Percentiles rank a stretch among this genome's conserved stretches.
Evolutionary conservation across 2,888 invertebrate species (phyloP).

Genomic region (Microctonus hyperodae): DNA sequence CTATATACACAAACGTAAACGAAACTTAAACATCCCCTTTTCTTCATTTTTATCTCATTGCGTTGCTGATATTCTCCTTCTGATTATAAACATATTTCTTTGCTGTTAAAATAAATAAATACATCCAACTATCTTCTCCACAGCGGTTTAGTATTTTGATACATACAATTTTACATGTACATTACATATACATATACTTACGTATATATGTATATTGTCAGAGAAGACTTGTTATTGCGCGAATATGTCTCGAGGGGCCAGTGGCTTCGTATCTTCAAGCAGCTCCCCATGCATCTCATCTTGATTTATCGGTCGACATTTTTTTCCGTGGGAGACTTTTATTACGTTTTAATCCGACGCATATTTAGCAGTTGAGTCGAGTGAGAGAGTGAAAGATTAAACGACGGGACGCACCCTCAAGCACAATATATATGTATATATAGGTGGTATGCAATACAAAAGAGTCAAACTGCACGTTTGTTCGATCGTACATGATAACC

Average conservation of each 20-base stretch:
- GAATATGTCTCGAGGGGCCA: constrained; percentile 5
- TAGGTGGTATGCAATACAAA: too few relatives aligned
- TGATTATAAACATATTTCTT: too few relatives aligned
- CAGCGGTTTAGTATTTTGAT: too few relatives aligned
- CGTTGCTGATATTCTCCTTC: too few relatives aligned
- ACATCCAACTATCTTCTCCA: too few relatives aligned
- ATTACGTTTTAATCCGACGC: constrained; percentile 54
- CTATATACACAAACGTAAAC: constrained; percentile 32
- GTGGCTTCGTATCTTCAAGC: background rate
- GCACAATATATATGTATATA: background rate
- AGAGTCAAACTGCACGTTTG: constrained; percentile 4
- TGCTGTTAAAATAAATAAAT: too few relatives aligned
- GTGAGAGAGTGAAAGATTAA: constrained; percentile 10
- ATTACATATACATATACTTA: background rate
- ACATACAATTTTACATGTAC: too few relatives aligned
- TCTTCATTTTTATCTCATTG: constrained; percentile 13
- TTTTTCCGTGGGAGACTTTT: constrained; percentile 51
- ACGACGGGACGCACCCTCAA: constrained; percentile 19
- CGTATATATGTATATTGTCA: background rate
- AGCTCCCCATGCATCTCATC: constrained; percentile 30
- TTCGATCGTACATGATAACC: constrained; percentile 6
- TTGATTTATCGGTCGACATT: constrained; percentile 57
- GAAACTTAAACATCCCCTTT: constrained; percentile 28
- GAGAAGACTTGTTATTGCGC: background rate
- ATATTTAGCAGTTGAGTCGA: constrained; percentile 40